A percentile compares a stretch with the other conserved stretches of the same genome.
These are phyloP conservation scores for Heliconius hermathena DNA, from an alignment of 1,140 invertebrate species.

Conservation along the genomic window DNA sequence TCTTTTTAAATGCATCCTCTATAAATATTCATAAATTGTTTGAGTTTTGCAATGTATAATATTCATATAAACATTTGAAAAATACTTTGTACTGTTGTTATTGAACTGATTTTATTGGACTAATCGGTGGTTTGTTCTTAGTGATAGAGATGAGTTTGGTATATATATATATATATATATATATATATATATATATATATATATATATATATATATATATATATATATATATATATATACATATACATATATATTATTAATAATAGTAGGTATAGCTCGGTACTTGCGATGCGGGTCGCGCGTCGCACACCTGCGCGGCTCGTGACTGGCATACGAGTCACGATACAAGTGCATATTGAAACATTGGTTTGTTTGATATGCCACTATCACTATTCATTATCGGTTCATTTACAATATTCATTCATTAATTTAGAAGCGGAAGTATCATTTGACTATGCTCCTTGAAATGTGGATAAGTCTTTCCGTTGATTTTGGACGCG, in stretches of 20 bases:
- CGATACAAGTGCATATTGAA: conserved; percentile 34
- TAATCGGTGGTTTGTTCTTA: background rate
- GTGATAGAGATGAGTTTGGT: background rate
- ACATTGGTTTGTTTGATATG: conserved; percentile 16
- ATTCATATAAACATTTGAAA: background rate
- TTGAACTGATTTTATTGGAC: background rate
- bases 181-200: background rate
- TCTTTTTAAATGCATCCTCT: conserved; percentile 1
- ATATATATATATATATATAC: background rate
- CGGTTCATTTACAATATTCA: background rate
- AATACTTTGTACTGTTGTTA: background rate
- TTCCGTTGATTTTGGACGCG: background rate
- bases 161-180: background rate
- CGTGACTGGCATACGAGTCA: conserved; percentile 51
- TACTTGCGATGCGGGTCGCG: conserved; percentile 56
- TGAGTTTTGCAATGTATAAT: background rate
- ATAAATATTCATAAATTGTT: conserved; percentile 19
- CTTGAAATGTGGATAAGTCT: background rate
- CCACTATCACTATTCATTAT: conserved; percentile 7
- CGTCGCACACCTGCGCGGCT: conserved; percentile 64
- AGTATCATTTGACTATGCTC: background rate
- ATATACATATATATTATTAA: background rate
- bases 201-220: background rate
- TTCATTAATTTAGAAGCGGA: background rate
- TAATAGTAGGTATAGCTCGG: too few relatives aligned